phyloP scores from a whole-genome alignment of 92 coral and sea anemone genomes.

The Plumapathes pennacea region DNA sequence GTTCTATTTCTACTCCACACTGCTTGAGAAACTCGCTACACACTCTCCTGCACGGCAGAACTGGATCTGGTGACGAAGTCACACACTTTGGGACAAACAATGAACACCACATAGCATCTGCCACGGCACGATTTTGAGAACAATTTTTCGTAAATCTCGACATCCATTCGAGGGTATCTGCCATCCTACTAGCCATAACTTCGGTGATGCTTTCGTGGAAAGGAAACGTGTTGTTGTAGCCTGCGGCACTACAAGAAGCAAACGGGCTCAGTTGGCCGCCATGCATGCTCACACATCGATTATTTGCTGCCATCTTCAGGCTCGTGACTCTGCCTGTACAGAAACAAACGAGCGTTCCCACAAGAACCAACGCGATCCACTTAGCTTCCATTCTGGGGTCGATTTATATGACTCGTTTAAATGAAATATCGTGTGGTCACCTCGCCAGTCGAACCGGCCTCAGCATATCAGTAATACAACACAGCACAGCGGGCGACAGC shows the following conservation, averaged over 20 bases:
- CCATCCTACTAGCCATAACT: background rate
- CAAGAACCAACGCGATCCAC: no score
- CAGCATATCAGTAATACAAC: no score
- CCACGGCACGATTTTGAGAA: background rate
- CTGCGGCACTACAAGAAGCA: constrained; percentile 16
- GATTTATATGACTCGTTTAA: no score
- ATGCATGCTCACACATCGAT: no score
- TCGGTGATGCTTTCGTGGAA: constrained; percentile 1
- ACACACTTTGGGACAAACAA: constrained; percentile 18
- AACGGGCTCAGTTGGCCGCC: no score
- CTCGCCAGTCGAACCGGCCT: no score
- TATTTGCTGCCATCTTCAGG: no score
- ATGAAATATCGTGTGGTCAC: no score
- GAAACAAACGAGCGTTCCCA: no score
- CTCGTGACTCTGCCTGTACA: no score
- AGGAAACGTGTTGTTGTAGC: constrained; percentile 38
- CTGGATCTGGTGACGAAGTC: background rate
- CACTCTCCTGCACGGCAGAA: constrained; percentile 19
- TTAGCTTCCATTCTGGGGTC: no score
- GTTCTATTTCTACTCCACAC: background rate
- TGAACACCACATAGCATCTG: constrained; percentile 5
- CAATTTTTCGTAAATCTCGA: background rate
- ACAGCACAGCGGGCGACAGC: no score
- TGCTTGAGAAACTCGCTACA: constrained; percentile 23
- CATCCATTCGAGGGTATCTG: background rate